Evolutionary conservation across 2,888 invertebrate genomes (phyloP).

Genomic region (Urechis unicinctus): DNA sequence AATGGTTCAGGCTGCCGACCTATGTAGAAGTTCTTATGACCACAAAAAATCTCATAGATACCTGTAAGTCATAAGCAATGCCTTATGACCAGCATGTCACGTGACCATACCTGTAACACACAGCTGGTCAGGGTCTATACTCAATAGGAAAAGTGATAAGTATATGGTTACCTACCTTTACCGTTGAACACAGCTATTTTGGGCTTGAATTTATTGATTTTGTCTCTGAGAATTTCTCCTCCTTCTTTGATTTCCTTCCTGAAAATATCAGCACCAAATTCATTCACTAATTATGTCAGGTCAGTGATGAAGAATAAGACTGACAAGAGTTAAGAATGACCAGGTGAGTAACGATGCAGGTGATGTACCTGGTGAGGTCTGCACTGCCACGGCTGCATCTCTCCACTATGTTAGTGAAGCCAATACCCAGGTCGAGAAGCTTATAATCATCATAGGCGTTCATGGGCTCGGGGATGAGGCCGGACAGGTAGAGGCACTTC

Average conservation of each 20-base stretch:
- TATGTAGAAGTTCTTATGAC: slow-evolving; percentile 93
- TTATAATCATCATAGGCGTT: slow-evolving; percentile 94
- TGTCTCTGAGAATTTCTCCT: slow-evolving; percentile 78
- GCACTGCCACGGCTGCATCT: slow-evolving; percentile 93
- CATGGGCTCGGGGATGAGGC: slow-evolving; percentile 89
- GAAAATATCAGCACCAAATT: too few species aligned
- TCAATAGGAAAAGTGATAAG: too few species aligned
- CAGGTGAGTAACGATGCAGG: background rate
- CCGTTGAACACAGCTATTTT: slow-evolving; percentile 98
- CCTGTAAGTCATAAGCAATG: too few species aligned
- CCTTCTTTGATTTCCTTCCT: slow-evolving; percentile 56
- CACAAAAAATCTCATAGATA: slow-evolving; percentile 94
- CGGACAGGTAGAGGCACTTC: slow-evolving; percentile 93
- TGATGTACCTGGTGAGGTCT: slow-evolving; percentile 66
- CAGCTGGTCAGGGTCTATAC: too few species aligned
- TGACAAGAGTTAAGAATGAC: background rate
- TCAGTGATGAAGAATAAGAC: too few species aligned
- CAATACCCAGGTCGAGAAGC: slow-evolving; percentile 86
- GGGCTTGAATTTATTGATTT: slow-evolving; percentile 83
- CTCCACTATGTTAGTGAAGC: slow-evolving; percentile 96
- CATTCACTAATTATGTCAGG: too few species aligned
- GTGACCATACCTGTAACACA: too few species aligned
- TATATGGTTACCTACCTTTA: too few species aligned
- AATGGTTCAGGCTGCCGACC: slow-evolving; percentile 90
- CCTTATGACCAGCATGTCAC: too few species aligned